phyloP scores from a whole-genome alignment of 2,113 vertebrate species.

The Chloropsis cyanopogon region DNA sequence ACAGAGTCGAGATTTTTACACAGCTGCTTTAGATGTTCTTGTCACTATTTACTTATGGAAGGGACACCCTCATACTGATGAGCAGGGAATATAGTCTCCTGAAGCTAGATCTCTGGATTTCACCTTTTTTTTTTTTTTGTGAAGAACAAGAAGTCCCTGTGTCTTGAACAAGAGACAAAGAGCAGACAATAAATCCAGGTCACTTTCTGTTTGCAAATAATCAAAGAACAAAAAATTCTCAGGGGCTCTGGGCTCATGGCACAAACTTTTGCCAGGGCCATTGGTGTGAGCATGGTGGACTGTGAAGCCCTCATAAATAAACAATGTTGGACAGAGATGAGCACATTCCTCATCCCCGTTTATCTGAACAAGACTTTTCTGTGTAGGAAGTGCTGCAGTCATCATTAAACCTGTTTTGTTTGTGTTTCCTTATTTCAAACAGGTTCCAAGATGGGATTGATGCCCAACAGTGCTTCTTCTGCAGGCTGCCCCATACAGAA shows the following conservation, averaged over 20 bases:
- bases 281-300: neutral
- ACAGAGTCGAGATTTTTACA: neutral
- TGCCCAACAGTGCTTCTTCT: neutral
- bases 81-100: neutral
- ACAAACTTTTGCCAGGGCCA: neutral
- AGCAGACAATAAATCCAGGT: neutral
- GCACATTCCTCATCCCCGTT: neutral
- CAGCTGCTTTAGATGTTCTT: neutral
- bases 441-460: neutral
- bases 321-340: neutral
- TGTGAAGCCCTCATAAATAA: neutral
- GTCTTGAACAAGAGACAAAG: neutral
- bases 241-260: neutral
- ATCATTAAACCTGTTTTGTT: neutral
- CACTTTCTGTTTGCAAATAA: neutral
- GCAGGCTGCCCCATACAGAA: neutral
- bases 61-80: fast-evolving
- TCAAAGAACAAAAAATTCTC: neutral
- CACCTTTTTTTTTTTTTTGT: neutral
- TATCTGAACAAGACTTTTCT: neutral
- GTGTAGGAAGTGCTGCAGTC: neutral
- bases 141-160: neutral
- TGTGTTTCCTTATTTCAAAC: neutral
- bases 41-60: neutral
- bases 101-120: fast-evolving